A percentile compares a stretch with the other conserved stretches of the same genome.
phyloP scores from a whole-genome alignment of 2,888 invertebrate genomes.

The Lasius platythorax region DNA sequence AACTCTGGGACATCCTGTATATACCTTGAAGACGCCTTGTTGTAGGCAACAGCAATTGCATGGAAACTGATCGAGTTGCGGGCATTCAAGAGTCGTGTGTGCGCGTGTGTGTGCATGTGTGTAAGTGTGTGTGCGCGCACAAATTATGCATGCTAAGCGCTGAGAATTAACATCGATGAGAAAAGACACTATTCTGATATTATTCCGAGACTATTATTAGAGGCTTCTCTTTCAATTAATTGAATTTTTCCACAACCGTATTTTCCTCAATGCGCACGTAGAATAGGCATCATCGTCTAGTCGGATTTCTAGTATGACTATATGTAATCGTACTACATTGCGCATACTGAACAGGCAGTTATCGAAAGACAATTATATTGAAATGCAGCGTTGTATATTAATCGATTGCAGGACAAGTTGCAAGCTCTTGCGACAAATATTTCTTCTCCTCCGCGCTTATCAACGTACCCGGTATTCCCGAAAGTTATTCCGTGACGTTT shows the following conservation, averaged over 20 bases:
- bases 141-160: neutral
- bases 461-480: slow-evolving; percentile 20
- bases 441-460: neutral
- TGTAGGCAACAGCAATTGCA: slow-evolving; percentile 24
- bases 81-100: neutral
- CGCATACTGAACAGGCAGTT: neutral
- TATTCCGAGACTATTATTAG: neutral
- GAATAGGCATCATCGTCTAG: neutral
- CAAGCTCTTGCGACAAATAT: slow-evolving; percentile 1
- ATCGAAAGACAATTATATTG: neutral
- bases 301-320: slow-evolving; percentile 14
- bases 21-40: slow-evolving; percentile 14
- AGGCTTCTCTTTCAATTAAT: neutral
- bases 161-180: neutral
- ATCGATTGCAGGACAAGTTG: slow-evolving; percentile 12
- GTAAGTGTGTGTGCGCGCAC: neutral
- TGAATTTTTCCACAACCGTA: neutral
- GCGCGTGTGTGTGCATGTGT: neutral
- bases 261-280: slow-evolving; percentile 10
- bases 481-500: slow-evolving; percentile 24
- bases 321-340: neutral
- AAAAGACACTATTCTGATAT: neutral
- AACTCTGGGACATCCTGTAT: neutral
- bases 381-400: neutral
- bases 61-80: slow-evolving; percentile 7